Percentiles rank a stretch among this genome's conserved stretches.
These are phyloP conservation scores for Aphelenchoides avenae DNA, from an alignment of 1,140 invertebrate genomes.

Conservation along the genomic window DNA sequence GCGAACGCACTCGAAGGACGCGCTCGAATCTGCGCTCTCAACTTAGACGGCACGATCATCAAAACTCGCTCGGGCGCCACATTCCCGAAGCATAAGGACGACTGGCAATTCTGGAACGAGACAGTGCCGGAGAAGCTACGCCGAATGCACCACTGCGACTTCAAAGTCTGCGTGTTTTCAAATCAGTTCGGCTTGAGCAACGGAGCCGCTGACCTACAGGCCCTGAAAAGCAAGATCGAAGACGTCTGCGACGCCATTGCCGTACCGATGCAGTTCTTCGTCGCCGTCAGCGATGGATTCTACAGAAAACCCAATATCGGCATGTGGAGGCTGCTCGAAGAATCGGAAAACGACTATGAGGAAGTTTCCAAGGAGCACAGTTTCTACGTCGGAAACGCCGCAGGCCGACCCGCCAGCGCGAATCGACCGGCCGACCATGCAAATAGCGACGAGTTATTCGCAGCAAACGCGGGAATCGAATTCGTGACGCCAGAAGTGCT, in stretches of 20 bases:
- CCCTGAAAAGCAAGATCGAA: conserved; percentile 74
- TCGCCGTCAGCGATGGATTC: conserved; percentile 71
- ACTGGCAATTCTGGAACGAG: conserved; percentile 70
- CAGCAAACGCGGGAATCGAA: too few relatives aligned
- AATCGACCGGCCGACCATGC: too few relatives aligned
- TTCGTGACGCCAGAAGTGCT: too few relatives aligned
- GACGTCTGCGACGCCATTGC: conserved; percentile 70
- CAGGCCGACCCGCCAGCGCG: conserved; percentile 55
- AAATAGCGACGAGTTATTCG: too few relatives aligned
- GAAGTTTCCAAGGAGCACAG: conserved; percentile 68
- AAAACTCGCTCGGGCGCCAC: conserved; percentile 81
- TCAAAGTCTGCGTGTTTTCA: conserved; percentile 84
- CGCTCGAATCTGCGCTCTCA: too few relatives aligned
- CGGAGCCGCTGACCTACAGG: conserved; percentile 67
- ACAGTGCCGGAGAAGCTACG: conserved; percentile 63
- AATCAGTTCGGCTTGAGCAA: conserved; percentile 71
- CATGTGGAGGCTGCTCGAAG: conserved; percentile 75
- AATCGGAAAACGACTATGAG: conserved; percentile 72
- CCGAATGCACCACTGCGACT: conserved; percentile 68
- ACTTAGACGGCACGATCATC: conserved; percentile 84
- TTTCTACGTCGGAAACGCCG: conserved; percentile 74
- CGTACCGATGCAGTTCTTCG: conserved; percentile 74
- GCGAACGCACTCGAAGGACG: too few relatives aligned
- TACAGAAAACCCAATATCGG: conserved; percentile 83
- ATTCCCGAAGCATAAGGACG: conserved; percentile 76